Evolutionary conservation across 2,888 invertebrate genomes (phyloP).

Genomic region (Drosophila glabriapex): DNA sequence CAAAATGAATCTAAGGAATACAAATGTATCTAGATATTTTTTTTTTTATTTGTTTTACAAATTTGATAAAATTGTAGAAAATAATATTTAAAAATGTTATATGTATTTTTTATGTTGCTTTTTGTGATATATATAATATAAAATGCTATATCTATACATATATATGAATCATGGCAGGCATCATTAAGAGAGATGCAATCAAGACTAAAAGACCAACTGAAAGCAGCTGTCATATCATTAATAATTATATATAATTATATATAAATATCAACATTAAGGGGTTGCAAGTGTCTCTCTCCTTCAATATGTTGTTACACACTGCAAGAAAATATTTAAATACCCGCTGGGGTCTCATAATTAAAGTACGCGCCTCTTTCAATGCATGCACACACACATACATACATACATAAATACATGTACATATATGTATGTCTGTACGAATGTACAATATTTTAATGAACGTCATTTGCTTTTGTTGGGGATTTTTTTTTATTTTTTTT

Average conservation of each 20-base stretch:
- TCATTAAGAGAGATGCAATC: neutral
- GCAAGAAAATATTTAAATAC: conserved; percentile 21
- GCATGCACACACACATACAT: conserved; percentile 5
- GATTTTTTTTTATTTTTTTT: conserved; percentile 34
- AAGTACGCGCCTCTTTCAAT: conserved; percentile 41
- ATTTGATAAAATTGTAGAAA: neutral
- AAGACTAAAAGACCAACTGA: neutral
- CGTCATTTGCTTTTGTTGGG: conserved; percentile 43
- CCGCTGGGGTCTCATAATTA: conserved; percentile 32
- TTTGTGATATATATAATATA: neutral
- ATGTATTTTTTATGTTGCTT: neutral
- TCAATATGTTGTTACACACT: conserved; percentile 2
- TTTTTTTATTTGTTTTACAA: neutral
- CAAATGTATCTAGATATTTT: neutral
- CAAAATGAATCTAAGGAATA: neutral
- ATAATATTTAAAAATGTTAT: neutral
- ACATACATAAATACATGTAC: conserved; percentile 9
- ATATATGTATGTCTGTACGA: conserved; percentile 6
- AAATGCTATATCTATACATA: neutral
- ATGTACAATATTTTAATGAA: conserved; percentile 62
- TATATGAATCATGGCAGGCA: neutral
- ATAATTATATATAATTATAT: conserved; percentile 1
- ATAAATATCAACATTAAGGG: conserved; percentile 15
- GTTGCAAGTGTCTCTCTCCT: conserved; percentile 15
- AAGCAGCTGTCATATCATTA: neutral